Conservation (phyloP, 1,140 invertebrate species). For the Galendromus occidentalis region DNA sequence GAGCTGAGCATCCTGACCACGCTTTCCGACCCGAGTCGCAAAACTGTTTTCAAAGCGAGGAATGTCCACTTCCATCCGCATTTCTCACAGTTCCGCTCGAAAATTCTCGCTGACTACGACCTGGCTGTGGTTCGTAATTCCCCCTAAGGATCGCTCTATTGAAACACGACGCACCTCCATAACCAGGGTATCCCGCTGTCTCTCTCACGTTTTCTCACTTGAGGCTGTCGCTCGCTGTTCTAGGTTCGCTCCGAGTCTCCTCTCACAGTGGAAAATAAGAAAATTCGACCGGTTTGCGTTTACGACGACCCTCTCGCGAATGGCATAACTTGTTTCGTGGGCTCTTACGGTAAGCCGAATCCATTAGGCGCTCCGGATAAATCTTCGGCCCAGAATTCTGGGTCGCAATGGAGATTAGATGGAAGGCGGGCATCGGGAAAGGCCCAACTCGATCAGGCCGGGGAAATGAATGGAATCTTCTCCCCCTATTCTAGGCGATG, state of each 20-base stretch:
- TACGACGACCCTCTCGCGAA: neutral
- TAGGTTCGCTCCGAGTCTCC: neutral
- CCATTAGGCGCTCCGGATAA: no score
- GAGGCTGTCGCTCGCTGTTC: no score
- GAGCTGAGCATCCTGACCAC: neutral
- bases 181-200: no score
- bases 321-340: neutral
- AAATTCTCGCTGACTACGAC: neutral
- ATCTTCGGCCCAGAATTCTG: neutral
- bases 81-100: slow-evolving; percentile 4
- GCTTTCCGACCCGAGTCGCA: neutral
- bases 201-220: no score
- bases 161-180: no score
- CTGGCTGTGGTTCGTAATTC: neutral
- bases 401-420: neutral
- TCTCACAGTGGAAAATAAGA: neutral
- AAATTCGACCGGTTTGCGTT: neutral
- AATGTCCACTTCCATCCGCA: neutral
- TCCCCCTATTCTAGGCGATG: neutral
- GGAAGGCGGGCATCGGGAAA: neutral
- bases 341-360: neutral
- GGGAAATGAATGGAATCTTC: neutral
- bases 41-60: neutral
- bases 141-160: no score
- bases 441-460: no score